These are phyloP conservation scores for Trogon surrucura DNA, from an alignment of 2,113 vertebrate species.

Conservation along the genomic window DNA sequence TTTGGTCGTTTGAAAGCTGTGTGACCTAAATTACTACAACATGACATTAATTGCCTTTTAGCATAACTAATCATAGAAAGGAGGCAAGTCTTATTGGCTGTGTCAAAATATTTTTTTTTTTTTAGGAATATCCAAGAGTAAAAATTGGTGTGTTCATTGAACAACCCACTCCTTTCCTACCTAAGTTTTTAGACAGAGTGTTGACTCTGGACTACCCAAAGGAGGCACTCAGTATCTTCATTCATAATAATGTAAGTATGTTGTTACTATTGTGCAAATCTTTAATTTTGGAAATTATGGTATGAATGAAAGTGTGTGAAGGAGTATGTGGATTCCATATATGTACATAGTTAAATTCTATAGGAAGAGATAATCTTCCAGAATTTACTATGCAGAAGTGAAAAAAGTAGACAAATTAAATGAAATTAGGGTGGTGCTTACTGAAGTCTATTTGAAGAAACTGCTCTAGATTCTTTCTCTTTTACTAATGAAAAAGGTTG, in stretches of 20 bases:
- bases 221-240: slow-evolving; percentile 88
- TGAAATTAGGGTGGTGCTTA: not conserved
- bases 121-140: slow-evolving; percentile 88
- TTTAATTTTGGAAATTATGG: not conserved
- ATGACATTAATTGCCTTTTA: not conserved
- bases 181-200: slow-evolving; percentile 91
- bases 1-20: not conserved
- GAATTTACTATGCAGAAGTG: not conserved
- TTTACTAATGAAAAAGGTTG: not conserved
- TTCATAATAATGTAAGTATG: slow-evolving; percentile 95
- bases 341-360: not conserved
- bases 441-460: not conserved
- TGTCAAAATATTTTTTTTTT: slow-evolving; percentile 27
- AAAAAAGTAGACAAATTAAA: not conserved
- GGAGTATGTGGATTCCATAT: not conserved
- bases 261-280: not conserved
- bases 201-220: slow-evolving; percentile 90
- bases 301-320: not conserved
- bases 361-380: not conserved
- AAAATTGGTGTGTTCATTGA: slow-evolving; percentile 93
- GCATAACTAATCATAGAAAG: not conserved
- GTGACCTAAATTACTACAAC: not conserved
- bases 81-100: slow-evolving; percentile 16
- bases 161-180: slow-evolving; percentile 95
- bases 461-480: not conserved